Conservation (phyloP, 2,888 invertebrate species). For the Apodemia zela region DNA sequence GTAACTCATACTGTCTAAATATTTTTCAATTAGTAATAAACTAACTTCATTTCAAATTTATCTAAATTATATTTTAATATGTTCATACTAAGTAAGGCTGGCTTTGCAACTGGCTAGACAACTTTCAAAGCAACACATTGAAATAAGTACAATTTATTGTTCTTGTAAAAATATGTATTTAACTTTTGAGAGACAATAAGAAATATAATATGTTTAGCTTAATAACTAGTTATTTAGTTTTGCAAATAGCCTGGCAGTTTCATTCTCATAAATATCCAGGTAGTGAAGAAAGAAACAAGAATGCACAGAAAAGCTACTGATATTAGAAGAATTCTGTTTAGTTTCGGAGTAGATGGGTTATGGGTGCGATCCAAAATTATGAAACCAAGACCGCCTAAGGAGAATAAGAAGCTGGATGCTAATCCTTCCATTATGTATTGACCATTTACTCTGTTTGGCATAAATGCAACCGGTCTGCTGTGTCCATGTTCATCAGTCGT, state of each 20-base stretch:
- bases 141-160: neutral
- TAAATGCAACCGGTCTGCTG: slow-evolving; percentile 97
- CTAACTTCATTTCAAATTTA: too few relatives aligned
- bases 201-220: slow-evolving; percentile 37
- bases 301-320: slow-evolving; percentile 95
- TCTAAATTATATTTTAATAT: too few relatives aligned
- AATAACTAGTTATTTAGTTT: slow-evolving; percentile 57
- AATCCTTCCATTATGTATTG: slow-evolving; percentile 99
- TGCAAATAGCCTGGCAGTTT: slow-evolving; percentile 94
- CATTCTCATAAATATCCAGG: slow-evolving; percentile 99
- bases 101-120: neutral
- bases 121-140: neutral
- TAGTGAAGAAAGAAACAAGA: slow-evolving; percentile 95
- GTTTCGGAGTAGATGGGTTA: slow-evolving; percentile 91
- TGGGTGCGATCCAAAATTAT: slow-evolving; percentile 97
- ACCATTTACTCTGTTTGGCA: slow-evolving; percentile 99
- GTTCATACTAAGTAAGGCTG: too few relatives aligned
- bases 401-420: slow-evolving; percentile 98
- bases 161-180: slow-evolving; percentile 12
- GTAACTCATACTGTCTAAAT: too few relatives aligned
- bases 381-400: slow-evolving; percentile 97
- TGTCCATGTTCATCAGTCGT: slow-evolving; percentile 99
- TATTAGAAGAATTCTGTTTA: slow-evolving; percentile 93
- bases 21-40: too few relatives aligned
- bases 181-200: neutral